Evolutionary conservation across 2,888 invertebrate genomes (phyloP).

Genomic region (Eudemis profundana): DNA sequence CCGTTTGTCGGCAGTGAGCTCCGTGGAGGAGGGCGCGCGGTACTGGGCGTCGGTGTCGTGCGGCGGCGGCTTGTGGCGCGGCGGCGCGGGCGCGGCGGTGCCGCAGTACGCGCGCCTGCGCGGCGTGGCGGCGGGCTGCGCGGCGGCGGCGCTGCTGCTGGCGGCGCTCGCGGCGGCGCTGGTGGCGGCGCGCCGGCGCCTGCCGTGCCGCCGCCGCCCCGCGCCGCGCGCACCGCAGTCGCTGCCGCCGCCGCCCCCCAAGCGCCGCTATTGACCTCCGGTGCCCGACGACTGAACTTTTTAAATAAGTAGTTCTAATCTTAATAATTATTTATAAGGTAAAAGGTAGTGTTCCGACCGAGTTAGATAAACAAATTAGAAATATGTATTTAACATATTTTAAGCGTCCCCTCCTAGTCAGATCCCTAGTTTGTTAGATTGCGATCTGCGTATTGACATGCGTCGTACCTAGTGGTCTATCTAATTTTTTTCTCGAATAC

Average conservation of each 20-base stretch:
- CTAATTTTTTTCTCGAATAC: too few species aligned
- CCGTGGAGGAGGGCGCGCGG: slow-evolving; percentile 89
- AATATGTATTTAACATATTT: too few species aligned
- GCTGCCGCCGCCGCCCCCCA: slow-evolving; percentile 49
- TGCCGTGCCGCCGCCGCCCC: slow-evolving; percentile 49
- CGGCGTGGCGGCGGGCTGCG: slow-evolving; percentile 89
- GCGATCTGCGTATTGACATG: too few species aligned
- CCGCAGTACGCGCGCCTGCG: slow-evolving; percentile 90
- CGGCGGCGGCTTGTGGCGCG: slow-evolving; percentile 85
- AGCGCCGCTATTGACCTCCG: slow-evolving; percentile 18
- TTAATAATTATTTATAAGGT: neutral
- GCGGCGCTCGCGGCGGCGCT: slow-evolving; percentile 87
- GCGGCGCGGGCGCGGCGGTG: slow-evolving; percentile 87
- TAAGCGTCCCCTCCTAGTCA: too few species aligned
- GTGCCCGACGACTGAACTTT: neutral
- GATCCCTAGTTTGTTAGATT: too few species aligned
- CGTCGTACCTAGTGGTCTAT: too few species aligned
- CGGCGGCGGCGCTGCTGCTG: slow-evolving; percentile 88
- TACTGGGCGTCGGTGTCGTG: slow-evolving; percentile 92
- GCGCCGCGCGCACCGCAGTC: slow-evolving; percentile 51
- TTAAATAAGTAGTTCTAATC: neutral
- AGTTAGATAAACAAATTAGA: neutral
- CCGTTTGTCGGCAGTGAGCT: slow-evolving; percentile 81
- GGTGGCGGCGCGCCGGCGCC: slow-evolving; percentile 68
- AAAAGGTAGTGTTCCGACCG: slow-evolving; percentile 1